A percentile compares a stretch with the other conserved stretches of the same genome.
Evolutionary conservation across 2,888 invertebrate genomes (phyloP).

Genomic region (Pinctada fucata): DNA sequence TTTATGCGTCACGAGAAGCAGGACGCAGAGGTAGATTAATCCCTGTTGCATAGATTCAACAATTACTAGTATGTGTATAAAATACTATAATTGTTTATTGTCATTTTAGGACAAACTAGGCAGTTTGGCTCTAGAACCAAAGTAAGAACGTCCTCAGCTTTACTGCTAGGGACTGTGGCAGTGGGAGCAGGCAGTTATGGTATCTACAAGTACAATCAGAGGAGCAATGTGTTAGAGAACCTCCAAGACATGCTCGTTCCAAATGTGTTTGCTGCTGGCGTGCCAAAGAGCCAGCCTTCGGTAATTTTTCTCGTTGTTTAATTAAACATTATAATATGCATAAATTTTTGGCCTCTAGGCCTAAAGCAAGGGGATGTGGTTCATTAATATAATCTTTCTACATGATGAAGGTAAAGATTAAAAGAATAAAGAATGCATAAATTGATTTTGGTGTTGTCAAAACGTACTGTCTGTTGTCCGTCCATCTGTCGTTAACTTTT

Average conservation of each 20-base stretch:
- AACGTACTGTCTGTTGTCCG: no score
- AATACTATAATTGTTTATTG: no score
- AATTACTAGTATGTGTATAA: no score
- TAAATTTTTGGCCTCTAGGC: no score
- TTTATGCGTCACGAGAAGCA: no score
- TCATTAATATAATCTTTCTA: not conserved
- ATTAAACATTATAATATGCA: no score
- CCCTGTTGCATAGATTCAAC: no score
- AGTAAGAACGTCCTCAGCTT: slow-evolving; percentile 11
- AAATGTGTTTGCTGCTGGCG: slow-evolving; percentile 49
- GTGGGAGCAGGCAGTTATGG: slow-evolving; percentile 52
- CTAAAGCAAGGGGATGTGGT: no score
- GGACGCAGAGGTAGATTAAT: no score
- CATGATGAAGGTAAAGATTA: not conserved
- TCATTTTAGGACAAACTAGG: not conserved
- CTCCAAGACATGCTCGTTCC: slow-evolving; percentile 36
- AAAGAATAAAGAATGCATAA: not conserved
- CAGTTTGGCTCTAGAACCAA: not conserved
- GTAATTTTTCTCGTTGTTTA: slow-evolving; percentile 37
- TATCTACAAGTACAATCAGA: slow-evolving; percentile 48
- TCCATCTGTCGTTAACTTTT: no score
- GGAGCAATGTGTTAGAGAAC: slow-evolving; percentile 21
- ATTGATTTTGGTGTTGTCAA: no score
- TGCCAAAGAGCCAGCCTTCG: slow-evolving; percentile 59
- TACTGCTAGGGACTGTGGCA: slow-evolving; percentile 49